Percentiles rank a stretch among this genome's conserved stretches.
These are phyloP conservation scores for Dynastes hyllus DNA, from an alignment of 2,888 invertebrate genomes.

Conservation along the genomic window DNA sequence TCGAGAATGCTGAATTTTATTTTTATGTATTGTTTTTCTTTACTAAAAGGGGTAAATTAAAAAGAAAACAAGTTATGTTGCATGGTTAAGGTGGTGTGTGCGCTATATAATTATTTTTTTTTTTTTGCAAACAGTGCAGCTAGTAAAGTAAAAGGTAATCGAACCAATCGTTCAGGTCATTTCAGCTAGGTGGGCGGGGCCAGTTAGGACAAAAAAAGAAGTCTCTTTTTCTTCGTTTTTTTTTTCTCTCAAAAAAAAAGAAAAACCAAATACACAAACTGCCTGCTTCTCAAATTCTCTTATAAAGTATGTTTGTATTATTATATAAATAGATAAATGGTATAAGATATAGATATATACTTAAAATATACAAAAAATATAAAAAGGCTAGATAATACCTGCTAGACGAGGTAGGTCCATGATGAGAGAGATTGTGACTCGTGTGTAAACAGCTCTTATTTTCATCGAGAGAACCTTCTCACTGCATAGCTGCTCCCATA, in stretches of 20 bases:
- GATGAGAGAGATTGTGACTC: constrained; percentile 43
- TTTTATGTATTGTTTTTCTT: too few relatives aligned
- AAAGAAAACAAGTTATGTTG: too few relatives aligned
- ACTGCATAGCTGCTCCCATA: constrained; percentile 58
- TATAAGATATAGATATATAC: constrained; percentile 43
- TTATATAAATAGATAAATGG: too few relatives aligned
- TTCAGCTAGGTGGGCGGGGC: background rate
- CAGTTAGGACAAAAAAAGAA: background rate
- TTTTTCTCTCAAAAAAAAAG: constrained; percentile 29
- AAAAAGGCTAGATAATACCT: constrained; percentile 77
- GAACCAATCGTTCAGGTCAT: too few relatives aligned
- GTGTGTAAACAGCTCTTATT: constrained; percentile 50
- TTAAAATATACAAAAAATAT: constrained; percentile 66
- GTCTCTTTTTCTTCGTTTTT: background rate
- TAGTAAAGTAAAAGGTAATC: too few relatives aligned
- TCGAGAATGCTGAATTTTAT: too few relatives aligned
- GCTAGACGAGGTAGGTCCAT: constrained; percentile 71
- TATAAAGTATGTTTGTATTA: too few relatives aligned
- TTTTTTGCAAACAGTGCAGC: too few relatives aligned
- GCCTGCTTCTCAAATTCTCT: constrained; percentile 51
- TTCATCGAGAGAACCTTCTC: constrained; percentile 50
- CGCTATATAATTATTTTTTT: too few relatives aligned
- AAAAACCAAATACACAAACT: constrained; percentile 53
- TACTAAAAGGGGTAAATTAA: too few relatives aligned
- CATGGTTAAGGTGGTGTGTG: too few relatives aligned